Percentiles rank a stretch among this genome's conserved stretches.
These are phyloP conservation scores for Acanthosoma haemorrhoidale DNA, from an alignment of 2,888 invertebrate species.

Conservation along the genomic window DNA sequence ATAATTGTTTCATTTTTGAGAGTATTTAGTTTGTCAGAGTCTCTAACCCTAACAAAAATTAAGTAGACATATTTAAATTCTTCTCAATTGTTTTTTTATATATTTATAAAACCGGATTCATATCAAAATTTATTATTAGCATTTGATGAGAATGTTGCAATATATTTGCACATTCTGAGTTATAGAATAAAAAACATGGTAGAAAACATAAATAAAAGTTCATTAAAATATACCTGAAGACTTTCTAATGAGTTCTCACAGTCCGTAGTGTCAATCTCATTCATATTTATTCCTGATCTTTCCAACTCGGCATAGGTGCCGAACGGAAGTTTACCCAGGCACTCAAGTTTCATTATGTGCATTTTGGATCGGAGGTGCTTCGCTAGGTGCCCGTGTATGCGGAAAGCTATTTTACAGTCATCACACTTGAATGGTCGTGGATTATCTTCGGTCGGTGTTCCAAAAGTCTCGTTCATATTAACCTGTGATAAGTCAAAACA, in stretches of 20 bases:
- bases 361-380: constrained; percentile 94
- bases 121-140: no score
- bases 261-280: constrained; percentile 93
- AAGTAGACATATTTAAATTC: no score
- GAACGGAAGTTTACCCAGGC: constrained; percentile 85
- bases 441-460: constrained; percentile 77
- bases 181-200: no score
- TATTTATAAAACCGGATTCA: no score
- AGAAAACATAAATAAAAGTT: no score
- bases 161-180: no score
- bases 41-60: no score
- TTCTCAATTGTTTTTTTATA: no score
- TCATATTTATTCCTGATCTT: constrained; percentile 79
- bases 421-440: constrained; percentile 94
- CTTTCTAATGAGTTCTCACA: constrained; percentile 91
- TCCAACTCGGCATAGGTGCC: constrained; percentile 93
- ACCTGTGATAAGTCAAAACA: constrained; percentile 46
- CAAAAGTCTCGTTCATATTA: constrained; percentile 79
- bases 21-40: no score
- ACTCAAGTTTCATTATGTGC: constrained; percentile 91
- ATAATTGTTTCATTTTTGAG: no score
- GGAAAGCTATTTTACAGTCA: constrained; percentile 92
- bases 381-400: constrained; percentile 93
- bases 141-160: no score
- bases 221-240: constrained; percentile 62